phyloP scores from a whole-genome alignment of 2,888 invertebrate species.

The Diploptera punctata region DNA sequence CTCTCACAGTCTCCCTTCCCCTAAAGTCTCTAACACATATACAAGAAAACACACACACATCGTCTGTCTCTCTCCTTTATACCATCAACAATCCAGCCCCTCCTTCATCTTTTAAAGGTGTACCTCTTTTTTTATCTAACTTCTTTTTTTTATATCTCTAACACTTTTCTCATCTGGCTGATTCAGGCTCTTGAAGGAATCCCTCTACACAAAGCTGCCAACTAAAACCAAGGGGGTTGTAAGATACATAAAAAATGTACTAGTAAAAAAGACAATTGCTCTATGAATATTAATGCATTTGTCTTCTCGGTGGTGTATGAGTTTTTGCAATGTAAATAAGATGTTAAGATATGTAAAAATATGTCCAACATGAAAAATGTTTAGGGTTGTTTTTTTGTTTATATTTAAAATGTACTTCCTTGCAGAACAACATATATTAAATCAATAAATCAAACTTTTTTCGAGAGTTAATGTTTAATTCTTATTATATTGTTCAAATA shows the following conservation, averaged over 20 bases:
- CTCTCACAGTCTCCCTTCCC: background rate
- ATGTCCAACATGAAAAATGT: too few species aligned
- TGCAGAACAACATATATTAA: too few species aligned
- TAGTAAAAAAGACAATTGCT: constrained; percentile 13
- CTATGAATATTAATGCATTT: constrained; percentile 19
- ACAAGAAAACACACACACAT: background rate
- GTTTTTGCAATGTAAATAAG: constrained; percentile 15
- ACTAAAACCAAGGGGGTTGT: too few species aligned
- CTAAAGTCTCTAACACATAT: too few species aligned
- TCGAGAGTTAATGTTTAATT: too few species aligned
- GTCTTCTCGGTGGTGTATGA: constrained; percentile 1
- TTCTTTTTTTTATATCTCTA: background rate
- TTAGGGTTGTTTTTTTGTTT: too few species aligned
- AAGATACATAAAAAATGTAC: background rate
- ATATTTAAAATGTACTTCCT: too few species aligned
- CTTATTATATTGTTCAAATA: too few species aligned
- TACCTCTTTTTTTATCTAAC: constrained; percentile 8
- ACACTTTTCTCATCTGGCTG: background rate
- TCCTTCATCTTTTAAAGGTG: constrained; percentile 2
- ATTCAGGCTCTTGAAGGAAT: background rate
- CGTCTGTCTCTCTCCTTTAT: background rate
- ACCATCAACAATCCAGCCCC: constrained; percentile 7
- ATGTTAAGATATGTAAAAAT: too few species aligned
- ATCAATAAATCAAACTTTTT: too few species aligned
- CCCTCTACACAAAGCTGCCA: background rate